Conservation (phyloP, 2,888 invertebrate genomes). For the Orthosia incerta region DNA sequence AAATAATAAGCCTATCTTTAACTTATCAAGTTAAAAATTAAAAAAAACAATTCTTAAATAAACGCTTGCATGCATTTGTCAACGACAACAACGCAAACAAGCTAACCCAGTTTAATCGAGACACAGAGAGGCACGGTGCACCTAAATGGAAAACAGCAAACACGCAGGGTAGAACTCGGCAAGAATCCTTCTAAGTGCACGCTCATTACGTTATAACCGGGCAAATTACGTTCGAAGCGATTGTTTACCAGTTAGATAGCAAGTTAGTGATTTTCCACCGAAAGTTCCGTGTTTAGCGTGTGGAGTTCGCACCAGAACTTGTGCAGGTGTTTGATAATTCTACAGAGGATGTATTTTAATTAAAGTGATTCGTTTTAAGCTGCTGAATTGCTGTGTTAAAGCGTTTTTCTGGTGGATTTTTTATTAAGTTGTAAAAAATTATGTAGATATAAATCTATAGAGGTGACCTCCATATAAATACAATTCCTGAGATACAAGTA, state of each 20-base stretch:
- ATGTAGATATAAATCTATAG: neutral
- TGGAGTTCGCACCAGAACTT: constrained; percentile 55
- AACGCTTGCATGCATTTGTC: constrained; percentile 28
- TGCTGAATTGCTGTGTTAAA: constrained; percentile 48
- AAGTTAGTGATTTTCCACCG: constrained; percentile 73
- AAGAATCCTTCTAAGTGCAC: constrained; percentile 58
- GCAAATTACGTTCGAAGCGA: constrained; percentile 74
- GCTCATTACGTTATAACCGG: constrained; percentile 65
- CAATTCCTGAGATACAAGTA: too few species aligned
- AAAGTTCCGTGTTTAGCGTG: constrained; percentile 67
- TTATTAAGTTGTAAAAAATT: neutral
- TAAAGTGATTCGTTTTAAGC: constrained; percentile 44
- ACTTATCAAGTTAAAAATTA: neutral
- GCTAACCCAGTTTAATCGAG: constrained; percentile 22
- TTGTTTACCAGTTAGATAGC: constrained; percentile 78
- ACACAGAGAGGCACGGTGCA: constrained; percentile 36
- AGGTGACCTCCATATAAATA: neutral
- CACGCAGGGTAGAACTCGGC: constrained; percentile 27
- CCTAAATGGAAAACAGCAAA: constrained; percentile 50
- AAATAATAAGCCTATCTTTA: neutral
- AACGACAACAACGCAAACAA: constrained; percentile 28
- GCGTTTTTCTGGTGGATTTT: constrained; percentile 19
- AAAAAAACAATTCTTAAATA: constrained; percentile 3
- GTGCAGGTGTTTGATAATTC: constrained; percentile 59
- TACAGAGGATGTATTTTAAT: constrained; percentile 49